Evolutionary conservation across 2,888 invertebrate species (phyloP).

Genomic region (Phragmatobia fuliginosa): DNA sequence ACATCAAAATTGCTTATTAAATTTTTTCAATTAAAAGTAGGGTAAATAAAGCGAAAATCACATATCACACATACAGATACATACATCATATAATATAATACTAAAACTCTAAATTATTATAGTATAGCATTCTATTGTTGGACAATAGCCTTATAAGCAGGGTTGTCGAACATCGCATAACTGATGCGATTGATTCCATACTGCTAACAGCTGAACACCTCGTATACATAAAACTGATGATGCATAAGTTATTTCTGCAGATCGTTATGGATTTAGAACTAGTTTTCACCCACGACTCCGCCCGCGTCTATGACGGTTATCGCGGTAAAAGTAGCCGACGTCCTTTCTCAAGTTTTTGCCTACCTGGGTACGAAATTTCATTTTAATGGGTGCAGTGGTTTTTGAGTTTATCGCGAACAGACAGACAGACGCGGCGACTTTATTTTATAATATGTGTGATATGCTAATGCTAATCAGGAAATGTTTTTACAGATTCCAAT

Average conservation of each 20-base stretch:
- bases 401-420: no score
- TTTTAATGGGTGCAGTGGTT: no score
- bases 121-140: slow-evolving; percentile 29
- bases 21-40: not conserved
- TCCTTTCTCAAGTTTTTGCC: no score
- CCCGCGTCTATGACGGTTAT: no score
- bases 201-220: slow-evolving; percentile 32
- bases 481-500: not conserved
- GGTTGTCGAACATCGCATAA: slow-evolving; percentile 49
- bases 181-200: slow-evolving; percentile 48
- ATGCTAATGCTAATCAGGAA: slow-evolving; percentile 10
- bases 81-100: not conserved
- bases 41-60: not conserved
- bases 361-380: no score
- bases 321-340: no score
- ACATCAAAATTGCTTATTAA: no score
- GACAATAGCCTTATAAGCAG: slow-evolving; percentile 36
- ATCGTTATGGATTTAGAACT: no score
- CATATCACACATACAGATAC: not conserved
- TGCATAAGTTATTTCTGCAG: slow-evolving; percentile 20
- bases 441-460: no score
- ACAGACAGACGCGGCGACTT: no score
- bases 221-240: slow-evolving; percentile 40
- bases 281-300: no score
- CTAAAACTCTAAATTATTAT: not conserved